phyloP scores from a whole-genome alignment of 2,113 vertebrate genomes.

The Phaethornis superciliosus region DNA sequence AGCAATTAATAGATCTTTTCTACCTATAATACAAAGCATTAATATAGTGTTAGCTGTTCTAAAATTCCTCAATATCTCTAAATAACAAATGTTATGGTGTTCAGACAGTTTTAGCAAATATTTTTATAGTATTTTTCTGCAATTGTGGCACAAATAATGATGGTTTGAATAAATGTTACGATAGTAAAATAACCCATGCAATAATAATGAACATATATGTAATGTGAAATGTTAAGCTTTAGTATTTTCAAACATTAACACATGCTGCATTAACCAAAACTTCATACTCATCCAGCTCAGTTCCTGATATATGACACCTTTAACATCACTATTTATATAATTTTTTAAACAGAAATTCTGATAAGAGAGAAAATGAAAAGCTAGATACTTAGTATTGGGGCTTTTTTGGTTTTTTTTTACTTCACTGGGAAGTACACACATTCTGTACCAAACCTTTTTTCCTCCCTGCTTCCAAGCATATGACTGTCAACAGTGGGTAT shows the following conservation, averaged over 20 bases:
- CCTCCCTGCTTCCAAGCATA: not conserved
- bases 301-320: not conserved
- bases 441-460: not conserved
- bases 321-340: not conserved
- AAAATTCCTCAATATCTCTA: not conserved
- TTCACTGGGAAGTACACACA: not conserved
- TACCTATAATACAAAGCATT: not conserved
- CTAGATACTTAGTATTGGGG: not conserved
- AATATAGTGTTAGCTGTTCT: not conserved
- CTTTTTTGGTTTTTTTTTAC: not conserved
- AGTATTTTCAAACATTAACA: not conserved
- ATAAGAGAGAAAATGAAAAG: not conserved
- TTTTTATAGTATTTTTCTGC: not conserved
- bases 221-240: not conserved
- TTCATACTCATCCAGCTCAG: not conserved
- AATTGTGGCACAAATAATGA: not conserved
- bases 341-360: not conserved
- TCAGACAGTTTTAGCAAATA: not conserved
- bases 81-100: not conserved
- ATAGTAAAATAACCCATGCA: not conserved
- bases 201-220: not conserved
- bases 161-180: not conserved
- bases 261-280: not conserved
- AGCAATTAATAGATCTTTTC: slow-evolving; percentile 30
- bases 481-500: not conserved